Evolutionary conservation across 2,113 vertebrate genomes (phyloP).

Genomic region (Ictalurus punctatus): DNA sequence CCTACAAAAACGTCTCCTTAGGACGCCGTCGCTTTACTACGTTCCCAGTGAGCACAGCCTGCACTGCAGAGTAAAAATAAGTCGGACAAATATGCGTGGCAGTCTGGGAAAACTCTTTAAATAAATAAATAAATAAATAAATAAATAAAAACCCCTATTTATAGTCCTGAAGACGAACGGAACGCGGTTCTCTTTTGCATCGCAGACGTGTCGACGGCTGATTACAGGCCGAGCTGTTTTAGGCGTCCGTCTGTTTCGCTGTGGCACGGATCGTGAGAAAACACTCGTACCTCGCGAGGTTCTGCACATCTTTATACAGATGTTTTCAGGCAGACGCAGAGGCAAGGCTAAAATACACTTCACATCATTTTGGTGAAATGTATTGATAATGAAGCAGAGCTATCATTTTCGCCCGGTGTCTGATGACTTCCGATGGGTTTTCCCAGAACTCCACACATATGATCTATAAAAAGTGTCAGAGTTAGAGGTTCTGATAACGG

Average conservation of each 20-base stretch:
- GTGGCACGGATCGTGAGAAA: too few relatives aligned
- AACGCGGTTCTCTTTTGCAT: neutral
- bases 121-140: too few relatives aligned
- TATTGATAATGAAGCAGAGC: neutral
- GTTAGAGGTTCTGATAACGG: neutral
- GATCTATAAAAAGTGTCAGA: neutral
- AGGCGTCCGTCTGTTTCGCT: neutral
- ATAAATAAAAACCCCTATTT: neutral
- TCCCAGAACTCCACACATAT: neutral
- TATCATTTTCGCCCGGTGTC: too few relatives aligned
- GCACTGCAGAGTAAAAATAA: constrained; percentile 11
- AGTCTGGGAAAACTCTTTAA: neutral
- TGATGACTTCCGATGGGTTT: neutral
- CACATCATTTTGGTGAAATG: neutral
- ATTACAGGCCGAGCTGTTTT: neutral
- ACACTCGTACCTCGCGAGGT: neutral
- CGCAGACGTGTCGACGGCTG: neutral
- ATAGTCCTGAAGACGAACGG: neutral
- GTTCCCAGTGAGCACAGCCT: neutral
- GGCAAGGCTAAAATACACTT: neutral
- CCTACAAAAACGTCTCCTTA: neutral
- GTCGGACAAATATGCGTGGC: neutral
- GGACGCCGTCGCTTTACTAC: neutral
- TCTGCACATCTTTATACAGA: neutral
- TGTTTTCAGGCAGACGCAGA: neutral